These are phyloP conservation scores for Porites lobata DNA, from an alignment of 92 coral and sea anemone species.

Conservation along the genomic window DNA sequence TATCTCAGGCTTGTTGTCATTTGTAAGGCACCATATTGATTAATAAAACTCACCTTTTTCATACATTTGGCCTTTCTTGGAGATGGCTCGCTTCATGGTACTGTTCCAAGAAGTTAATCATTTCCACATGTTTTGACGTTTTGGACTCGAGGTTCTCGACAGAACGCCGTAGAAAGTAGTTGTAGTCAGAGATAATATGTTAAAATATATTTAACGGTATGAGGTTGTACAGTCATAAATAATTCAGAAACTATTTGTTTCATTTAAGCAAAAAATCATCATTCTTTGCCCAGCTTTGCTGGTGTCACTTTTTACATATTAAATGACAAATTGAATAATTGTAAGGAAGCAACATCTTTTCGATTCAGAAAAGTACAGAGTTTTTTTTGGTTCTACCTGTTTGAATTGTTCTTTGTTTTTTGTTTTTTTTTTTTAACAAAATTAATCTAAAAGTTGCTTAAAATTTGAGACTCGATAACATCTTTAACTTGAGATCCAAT, in stretches of 20 bases:
- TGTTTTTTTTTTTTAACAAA: neutral
- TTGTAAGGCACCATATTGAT: too few relatives aligned
- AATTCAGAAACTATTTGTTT: slow-evolving; percentile 6
- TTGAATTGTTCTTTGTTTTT: neutral
- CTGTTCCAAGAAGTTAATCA: too few relatives aligned
- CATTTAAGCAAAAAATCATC: slow-evolving; percentile 4
- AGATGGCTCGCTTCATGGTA: too few relatives aligned
- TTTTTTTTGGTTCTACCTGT: neutral
- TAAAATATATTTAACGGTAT: neutral
- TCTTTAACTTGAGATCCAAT: too few relatives aligned
- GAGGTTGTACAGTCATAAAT: slow-evolving; percentile 20
- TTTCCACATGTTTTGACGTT: too few relatives aligned
- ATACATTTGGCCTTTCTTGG: too few relatives aligned
- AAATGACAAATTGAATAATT: neutral
- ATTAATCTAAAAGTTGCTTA: neutral
- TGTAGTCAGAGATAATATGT: neutral
- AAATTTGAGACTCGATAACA: too few relatives aligned
- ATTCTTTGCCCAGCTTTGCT: neutral
- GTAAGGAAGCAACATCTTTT: neutral
- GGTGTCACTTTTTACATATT: neutral
- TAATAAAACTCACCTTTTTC: too few relatives aligned
- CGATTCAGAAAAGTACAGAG: too few relatives aligned
- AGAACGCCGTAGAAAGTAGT: neutral
- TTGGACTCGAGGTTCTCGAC: neutral
- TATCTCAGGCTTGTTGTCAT: too few relatives aligned